Percentiles rank a stretch among this genome's conserved stretches.
These are phyloP conservation scores for Aphrocallistes beatrix DNA, from an alignment of 37 sponge, comb jelly and placozoan species.

Conservation along the genomic window DNA sequence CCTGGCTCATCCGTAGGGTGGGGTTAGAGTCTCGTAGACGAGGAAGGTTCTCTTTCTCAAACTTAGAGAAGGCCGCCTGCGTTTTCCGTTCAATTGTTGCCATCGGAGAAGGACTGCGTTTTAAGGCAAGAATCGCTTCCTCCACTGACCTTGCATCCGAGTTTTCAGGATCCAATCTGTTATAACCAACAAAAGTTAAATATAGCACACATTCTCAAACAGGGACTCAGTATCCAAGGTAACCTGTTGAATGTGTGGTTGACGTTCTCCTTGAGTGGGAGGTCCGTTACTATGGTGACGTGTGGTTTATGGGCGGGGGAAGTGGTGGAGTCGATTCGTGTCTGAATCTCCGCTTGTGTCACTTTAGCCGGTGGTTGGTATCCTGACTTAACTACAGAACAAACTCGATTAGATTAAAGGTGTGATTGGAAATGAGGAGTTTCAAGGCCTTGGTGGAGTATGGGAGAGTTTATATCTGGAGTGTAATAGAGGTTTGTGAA, in stretches of 20 bases:
- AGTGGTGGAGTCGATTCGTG: not conserved
- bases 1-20: constrained; percentile 69
- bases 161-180: constrained; percentile 29
- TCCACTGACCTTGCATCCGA: constrained; percentile 64
- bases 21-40: constrained; percentile 68
- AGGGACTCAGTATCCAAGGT: not conserved
- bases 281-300: constrained; percentile 30
- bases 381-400: no score
- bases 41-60: constrained; percentile 72
- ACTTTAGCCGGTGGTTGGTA: constrained; percentile 40
- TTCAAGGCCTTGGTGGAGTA: no score
- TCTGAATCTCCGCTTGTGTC: constrained; percentile 53
- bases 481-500: no score
- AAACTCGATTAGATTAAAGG: no score
- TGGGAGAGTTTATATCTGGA: no score
- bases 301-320: constrained; percentile 24
- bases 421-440: no score
- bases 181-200: not conserved
- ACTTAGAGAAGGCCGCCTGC: constrained; percentile 76
- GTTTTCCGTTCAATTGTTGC: constrained; percentile 59
- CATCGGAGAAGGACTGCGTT: constrained; percentile 28
- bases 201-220: no score
- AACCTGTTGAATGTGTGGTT: constrained; percentile 47
- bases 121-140: constrained; percentile 69
- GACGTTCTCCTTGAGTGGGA: constrained; percentile 58